Conservation (phyloP, 2,113 vertebrate species). For the Alouatta palliata region DNA sequence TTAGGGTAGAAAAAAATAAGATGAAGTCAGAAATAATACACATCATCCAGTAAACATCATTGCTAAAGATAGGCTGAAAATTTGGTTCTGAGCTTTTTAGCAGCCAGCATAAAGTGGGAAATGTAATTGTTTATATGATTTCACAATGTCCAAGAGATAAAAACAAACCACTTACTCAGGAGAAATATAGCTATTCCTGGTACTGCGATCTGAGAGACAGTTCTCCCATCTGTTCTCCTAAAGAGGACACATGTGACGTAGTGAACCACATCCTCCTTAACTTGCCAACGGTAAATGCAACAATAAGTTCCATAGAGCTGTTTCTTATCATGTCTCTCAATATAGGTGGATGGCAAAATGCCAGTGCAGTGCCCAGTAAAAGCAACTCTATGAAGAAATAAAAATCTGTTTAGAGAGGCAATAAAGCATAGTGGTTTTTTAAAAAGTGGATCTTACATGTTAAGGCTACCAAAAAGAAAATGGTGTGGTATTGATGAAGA, state of each 20-base stretch:
- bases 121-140: constrained; percentile 51
- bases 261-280: constrained; percentile 47
- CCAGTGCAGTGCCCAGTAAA: constrained; percentile 15
- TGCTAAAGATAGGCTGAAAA: constrained; percentile 44
- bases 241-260: constrained; percentile 30
- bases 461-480: constrained; percentile 34
- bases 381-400: not conserved
- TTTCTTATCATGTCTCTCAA: not conserved
- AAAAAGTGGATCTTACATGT: not conserved
- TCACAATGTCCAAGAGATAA: constrained; percentile 64
- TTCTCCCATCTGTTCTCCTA: constrained; percentile 55
- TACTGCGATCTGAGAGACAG: constrained; percentile 35
- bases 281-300: not conserved
- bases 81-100: constrained; percentile 55
- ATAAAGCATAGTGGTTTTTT: not conserved
- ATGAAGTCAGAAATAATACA: constrained; percentile 36
- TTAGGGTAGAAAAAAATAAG: not conserved
- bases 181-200: constrained; percentile 63
- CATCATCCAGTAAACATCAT: not conserved
- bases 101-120: constrained; percentile 46
- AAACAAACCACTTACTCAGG: constrained; percentile 66
- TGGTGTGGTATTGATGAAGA: not conserved
- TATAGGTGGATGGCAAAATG: not conserved
- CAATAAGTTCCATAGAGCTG: not conserved
- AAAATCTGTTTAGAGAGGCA: not conserved